Evolutionary conservation across 2,888 invertebrate genomes (phyloP).

Genomic region (Drosophila subquinaria): DNA sequence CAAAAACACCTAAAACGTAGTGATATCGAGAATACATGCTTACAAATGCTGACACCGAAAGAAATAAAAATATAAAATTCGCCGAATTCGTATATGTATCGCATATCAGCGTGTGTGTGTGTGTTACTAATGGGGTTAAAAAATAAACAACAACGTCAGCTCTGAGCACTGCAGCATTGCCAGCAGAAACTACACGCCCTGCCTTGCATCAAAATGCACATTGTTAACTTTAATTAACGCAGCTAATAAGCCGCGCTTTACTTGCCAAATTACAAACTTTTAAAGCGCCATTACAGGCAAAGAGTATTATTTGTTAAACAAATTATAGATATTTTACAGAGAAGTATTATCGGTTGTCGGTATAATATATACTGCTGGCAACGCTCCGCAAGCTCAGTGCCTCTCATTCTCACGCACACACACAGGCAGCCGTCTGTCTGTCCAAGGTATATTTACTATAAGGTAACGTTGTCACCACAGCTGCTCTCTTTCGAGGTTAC

Average conservation of each 20-base stretch:
- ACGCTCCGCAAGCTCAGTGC: conserved; percentile 47
- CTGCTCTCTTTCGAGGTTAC: too few species aligned
- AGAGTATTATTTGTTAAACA: not conserved
- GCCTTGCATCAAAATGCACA: conserved; percentile 5
- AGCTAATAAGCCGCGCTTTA: not conserved
- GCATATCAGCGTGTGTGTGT: conserved; percentile 24
- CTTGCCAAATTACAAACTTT: not conserved
- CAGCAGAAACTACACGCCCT: conserved; percentile 63
- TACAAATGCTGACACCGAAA: not conserved
- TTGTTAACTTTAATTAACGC: not conserved
- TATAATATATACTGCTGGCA: conserved; percentile 55
- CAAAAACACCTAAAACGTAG: not conserved
- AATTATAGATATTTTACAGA: not conserved
- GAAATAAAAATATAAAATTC: conserved; percentile 14
- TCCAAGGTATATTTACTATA: too few species aligned
- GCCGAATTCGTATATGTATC: conserved; percentile 35
- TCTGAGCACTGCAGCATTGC: conserved; percentile 60
- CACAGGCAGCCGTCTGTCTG: conserved; percentile 35
- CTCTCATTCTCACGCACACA: conserved; percentile 33
- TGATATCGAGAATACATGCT: not conserved
- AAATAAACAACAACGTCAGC: conserved; percentile 68
- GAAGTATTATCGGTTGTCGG: conserved; percentile 29
- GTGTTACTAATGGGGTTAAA: conserved; percentile 58
- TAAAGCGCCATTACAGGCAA: not conserved
- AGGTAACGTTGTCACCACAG: too few species aligned